Evolutionary conservation across 2,888 invertebrate species (phyloP), one percentile per base, ranked within the genome.

Genomic region (Mimachlamys varia): DNA sequence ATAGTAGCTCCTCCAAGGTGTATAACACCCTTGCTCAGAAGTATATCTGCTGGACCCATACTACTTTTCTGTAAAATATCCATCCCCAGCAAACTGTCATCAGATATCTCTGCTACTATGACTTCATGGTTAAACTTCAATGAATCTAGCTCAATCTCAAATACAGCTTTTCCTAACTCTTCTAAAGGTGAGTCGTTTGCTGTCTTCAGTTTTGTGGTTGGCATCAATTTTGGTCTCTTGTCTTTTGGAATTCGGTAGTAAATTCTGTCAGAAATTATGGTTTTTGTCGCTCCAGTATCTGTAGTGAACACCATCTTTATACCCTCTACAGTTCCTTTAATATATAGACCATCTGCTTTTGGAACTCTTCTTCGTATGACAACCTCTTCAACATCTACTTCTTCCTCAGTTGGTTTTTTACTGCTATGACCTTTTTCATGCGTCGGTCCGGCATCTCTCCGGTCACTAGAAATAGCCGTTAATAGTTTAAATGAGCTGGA

Each of bases 51-150:
- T 22, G 89, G 89, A 19, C 87, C 89, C 22, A 49, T 37, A 4
- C 44, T 76, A 49, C 91, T 55, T 49, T 90, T 90, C 49, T 90
- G 89, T n/a, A 92, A 44, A 55, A 92, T 87, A 62, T 91, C 89
- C 5, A 90, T 88, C 2, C 92, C 90, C 0, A 92, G 88, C n/a
- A 88, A 15, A 37, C 49, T 88, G 19, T 90, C 90, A 62, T 90
- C 90, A 2, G 90, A 37, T 19, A 90, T 92, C 53, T 92, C 90
- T 27, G 91, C 92, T 33, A 92, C 88, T 87, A 92, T 53, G 0
- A 89, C 89, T 19, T 92, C 88, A 19, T 90, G 88, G 0, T 38
- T 10, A 0, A 90, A 3, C 44, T 88, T 33, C 5, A 49, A 53
- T 19, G 62, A 55, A 53, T n/a, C 89, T 88, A 91, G 38, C 87